Evolutionary conservation across 2,797 vertebrate species (phyloP), one percentile per base, ranked within the genome.

Genomic region (Bryconaethiops microstoma): DNA sequence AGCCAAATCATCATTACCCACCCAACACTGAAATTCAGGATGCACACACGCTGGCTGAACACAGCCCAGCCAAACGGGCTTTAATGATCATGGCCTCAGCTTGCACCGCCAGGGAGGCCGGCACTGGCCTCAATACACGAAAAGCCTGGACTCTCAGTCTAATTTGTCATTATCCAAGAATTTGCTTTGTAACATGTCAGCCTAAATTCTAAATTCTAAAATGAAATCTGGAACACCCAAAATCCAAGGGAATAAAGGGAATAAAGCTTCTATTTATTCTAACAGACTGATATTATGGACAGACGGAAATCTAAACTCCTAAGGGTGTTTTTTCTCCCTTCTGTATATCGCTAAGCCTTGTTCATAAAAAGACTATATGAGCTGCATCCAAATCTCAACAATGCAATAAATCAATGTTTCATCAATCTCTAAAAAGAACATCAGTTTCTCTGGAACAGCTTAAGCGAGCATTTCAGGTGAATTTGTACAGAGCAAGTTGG

Each of bases 1-100:
- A 84, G 84, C 84, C 82, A 87, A 83, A 84, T 84, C 74, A 81
- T 87, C 82, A 84, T 87, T 84, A 83, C 80, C 40, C 63, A 78
- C 76, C 48, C 23, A 81, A 65, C 5, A 48, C 76, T 54, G 40
- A 77, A 83, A 84, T 59, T 39, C 35, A 82, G 68, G 60, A 80
- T 77, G 64, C 64, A 23, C 50, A 68, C 79, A 35, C 39, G 42
- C 69, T 42, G 19, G 29, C 79, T 48, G 64, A 74, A 68, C 54
- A n/a, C 19, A 42, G 64, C 59, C 50, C 74, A 84, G 65, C 42
- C 55, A 76, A 76, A 57, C 40, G 71, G 40, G 45, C 40, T 76
- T 76, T 85, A 82, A 87, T 70, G 77, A 76, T 63, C 71, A 74
- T n/a, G 42, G 70, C 75, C 74, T 79, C 73, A 70, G 76, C 79